Evolutionary conservation across 2,888 invertebrate genomes (phyloP), one percentile per base, ranked within the genome.

Genomic region (Galeruca laticollis): DNA sequence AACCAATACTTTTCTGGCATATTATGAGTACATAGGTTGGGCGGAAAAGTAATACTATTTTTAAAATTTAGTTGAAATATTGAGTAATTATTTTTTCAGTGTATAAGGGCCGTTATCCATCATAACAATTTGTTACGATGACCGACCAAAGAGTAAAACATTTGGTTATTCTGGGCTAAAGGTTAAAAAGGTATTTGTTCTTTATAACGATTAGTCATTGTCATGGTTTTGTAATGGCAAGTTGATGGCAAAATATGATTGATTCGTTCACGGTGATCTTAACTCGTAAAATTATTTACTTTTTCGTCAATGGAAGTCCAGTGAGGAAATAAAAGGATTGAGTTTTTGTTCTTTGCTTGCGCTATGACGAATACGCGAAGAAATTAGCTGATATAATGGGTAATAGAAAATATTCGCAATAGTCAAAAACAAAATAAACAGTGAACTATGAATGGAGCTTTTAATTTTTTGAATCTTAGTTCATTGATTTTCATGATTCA

Each of bases 41-140:
- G n/a, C n/a, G n/a, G n/a, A n/a, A n/a, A n/a, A n/a, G n/a, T n/a
- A n/a, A n/a, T n/a, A n/a, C n/a, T n/a, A n/a, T n/a, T n/a, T n/a
- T n/a, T n/a, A n/a, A n/a, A n/a, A n/a, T n/a, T n/a, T n/a, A n/a
- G n/a, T n/a, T n/a, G n/a, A 40, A n/a, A n/a, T 9, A n/a, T 9
- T n/a, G 13, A 40, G 40, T 40, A 1, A 40, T 3, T n/a, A 40
- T 31, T 54, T 26, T 57, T 35, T 57, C 35, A 57, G 56, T 57
- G 56, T 57, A 57, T 35, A 10, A 18, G 35, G 35, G 35, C 77
- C 78, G 79, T 78, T 79, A 77, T 78, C 78, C 56, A 18, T 57
- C 56, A 15, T 35, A 63, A 43, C 54, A 63, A 63, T 63, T 33
- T 54, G 40, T 63, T 31, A 31, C 54, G 26, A 54, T 63, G 59